A percentile compares a stretch with the other conserved stretches of the same genome.
These are phyloP conservation scores for Seriola aureovittata DNA, from an alignment of 2,113 vertebrate species.

Conservation along the genomic window DNA sequence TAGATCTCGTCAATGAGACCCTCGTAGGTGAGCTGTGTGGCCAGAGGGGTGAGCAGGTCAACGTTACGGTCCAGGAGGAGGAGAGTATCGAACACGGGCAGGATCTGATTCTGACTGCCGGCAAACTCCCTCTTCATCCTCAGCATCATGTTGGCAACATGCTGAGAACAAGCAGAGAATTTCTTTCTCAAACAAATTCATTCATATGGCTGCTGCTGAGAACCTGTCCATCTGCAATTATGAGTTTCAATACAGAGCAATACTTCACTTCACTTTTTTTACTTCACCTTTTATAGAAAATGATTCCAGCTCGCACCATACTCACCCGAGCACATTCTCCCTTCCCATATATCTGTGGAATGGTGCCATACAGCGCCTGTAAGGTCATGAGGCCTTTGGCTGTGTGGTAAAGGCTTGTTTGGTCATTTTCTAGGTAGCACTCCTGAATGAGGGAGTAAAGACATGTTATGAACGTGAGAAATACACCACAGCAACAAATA, in stretches of 20 bases:
- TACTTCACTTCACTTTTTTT: background rate
- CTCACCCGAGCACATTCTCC: conserved; percentile 96
- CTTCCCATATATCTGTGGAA: conserved; percentile 97
- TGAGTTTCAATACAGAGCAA: background rate
- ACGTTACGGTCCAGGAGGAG: conserved; percentile 95
- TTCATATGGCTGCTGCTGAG: background rate
- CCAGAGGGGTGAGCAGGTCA: conserved; percentile 93
- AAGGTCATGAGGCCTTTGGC: conserved; percentile 98
- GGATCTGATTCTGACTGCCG: conserved; percentile 93
- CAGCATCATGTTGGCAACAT: conserved; percentile 99
- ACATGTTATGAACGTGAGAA: background rate
- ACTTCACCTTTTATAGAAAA: background rate
- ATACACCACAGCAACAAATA: background rate
- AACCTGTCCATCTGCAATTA: background rate
- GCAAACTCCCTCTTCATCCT: conserved; percentile 98
- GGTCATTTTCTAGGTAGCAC: conserved; percentile 97
- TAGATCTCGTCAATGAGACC: conserved; percentile 98
- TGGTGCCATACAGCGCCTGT: conserved; percentile 96
- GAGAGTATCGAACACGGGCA: conserved; percentile 95
- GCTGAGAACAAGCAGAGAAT: conserved; percentile 80
- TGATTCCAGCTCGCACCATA: background rate
- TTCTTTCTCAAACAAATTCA: background rate
- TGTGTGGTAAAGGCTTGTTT: conserved; percentile 96
- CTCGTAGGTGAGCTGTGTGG: conserved; percentile 97
- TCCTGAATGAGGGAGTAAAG: conserved; percentile 83